Percentiles rank a stretch among this genome's conserved stretches.
Conservation (phyloP, 1,140 invertebrate genomes). For the Atta colombica region DNA sequence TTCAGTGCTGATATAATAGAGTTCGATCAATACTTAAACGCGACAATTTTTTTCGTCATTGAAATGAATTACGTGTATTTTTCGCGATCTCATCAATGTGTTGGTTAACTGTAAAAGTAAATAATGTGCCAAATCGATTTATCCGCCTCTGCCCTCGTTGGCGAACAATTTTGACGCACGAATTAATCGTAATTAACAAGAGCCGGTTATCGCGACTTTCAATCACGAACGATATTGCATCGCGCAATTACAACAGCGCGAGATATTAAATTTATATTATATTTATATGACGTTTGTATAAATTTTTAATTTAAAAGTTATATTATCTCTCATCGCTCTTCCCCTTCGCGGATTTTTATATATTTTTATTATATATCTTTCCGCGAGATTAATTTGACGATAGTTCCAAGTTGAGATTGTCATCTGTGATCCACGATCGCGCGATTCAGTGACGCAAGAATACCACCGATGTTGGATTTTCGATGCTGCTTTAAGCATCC, state of each 20-base stretch:
- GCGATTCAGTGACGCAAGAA: conserved; percentile 16
- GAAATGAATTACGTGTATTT: background rate
- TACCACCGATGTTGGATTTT: background rate
- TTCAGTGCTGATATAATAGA: background rate
- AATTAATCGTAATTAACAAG: conserved; percentile 35
- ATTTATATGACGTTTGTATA: background rate
- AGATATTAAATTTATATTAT: background rate
- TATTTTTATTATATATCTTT: background rate
- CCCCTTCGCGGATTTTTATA: background rate
- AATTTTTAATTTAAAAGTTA: background rate
- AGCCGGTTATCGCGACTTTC: background rate
- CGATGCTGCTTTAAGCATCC: background rate
- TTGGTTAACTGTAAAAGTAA: conserved; percentile 15
- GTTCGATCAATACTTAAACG: conserved; percentile 26
- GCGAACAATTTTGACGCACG: conserved; percentile 24
- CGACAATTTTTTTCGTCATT: conserved; percentile 11
- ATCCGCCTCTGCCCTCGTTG: background rate
- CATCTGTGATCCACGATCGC: conserved; percentile 23
- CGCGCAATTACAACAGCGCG: background rate
- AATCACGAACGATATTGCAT: background rate
- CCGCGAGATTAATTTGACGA: background rate
- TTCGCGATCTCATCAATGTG: background rate
- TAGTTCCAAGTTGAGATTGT: background rate
- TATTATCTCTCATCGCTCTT: background rate
- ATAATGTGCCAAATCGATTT: conserved; percentile 39